Conservation (phyloP, 2,113 vertebrate genomes). For the Azemiops feae region DNA sequence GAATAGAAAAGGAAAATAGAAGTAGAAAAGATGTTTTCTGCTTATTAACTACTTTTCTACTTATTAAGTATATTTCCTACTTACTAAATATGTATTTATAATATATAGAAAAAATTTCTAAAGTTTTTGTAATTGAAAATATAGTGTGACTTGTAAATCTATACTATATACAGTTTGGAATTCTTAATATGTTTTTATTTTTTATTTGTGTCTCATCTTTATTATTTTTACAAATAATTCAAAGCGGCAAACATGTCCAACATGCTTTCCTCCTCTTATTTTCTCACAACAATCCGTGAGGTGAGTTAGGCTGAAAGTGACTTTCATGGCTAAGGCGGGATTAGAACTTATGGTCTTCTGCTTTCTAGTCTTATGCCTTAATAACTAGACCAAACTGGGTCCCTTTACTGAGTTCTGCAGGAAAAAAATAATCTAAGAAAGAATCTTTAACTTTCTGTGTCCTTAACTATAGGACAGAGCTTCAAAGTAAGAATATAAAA, state of each 20-base stretch:
- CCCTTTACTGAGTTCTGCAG: neutral
- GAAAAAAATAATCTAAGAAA: neutral
- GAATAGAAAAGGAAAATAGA: too few species aligned
- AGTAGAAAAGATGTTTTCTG: too few species aligned
- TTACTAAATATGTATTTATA: too few species aligned
- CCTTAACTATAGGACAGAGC: too few species aligned
- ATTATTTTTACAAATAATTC: neutral
- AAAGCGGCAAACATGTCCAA: neutral
- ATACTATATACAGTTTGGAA: neutral
- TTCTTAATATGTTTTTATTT: neutral
- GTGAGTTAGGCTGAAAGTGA: neutral
- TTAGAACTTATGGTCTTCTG: neutral
- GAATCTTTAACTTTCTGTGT: neutral
- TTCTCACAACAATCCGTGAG: neutral
- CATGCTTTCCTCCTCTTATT: neutral
- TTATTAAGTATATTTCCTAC: too few species aligned
- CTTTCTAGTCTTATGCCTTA: neutral
- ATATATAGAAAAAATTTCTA: neutral
- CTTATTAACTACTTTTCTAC: too few species aligned
- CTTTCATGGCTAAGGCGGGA: neutral
- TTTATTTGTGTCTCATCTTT: neutral
- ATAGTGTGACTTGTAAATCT: neutral
- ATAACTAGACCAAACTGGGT: neutral
- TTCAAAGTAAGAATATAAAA: neutral
- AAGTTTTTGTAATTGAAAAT: neutral